Percentiles rank a stretch among this genome's conserved stretches.
Evolutionary conservation across 2,888 invertebrate species (phyloP).

Genomic region (Pachydiplax longipennis): DNA sequence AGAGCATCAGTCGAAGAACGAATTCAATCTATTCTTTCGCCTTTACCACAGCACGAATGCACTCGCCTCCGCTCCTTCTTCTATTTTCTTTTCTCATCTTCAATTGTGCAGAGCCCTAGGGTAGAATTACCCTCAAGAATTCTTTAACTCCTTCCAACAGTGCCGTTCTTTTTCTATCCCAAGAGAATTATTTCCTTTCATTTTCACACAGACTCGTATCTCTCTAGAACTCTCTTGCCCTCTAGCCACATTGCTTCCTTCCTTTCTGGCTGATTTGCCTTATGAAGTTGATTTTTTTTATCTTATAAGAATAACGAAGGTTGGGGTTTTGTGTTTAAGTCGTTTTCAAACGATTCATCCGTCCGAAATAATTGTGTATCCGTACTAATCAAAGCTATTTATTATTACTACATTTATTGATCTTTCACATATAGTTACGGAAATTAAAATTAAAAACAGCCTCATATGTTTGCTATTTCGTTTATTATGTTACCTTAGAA

Average conservation of each 20-base stretch:
- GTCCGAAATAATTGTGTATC: too few relatives aligned
- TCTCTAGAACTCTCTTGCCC: neutral
- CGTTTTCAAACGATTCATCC: neutral
- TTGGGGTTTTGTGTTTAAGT: neutral
- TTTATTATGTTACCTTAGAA: too few relatives aligned
- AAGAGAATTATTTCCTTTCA: neutral
- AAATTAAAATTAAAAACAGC: too few relatives aligned
- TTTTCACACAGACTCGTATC: neutral
- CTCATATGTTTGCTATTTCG: too few relatives aligned
- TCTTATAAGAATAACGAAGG: neutral
- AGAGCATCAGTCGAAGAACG: too few relatives aligned
- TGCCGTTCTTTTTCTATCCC: neutral
- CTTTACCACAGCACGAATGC: too few relatives aligned
- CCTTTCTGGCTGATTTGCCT: neutral
- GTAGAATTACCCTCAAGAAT: neutral
- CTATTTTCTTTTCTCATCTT: neutral
- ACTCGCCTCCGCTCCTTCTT: neutral
- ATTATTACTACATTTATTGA: neutral
- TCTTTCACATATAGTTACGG: too few relatives aligned
- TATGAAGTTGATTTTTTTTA: neutral
- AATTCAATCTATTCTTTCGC: too few relatives aligned
- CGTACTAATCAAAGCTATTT: neutral
- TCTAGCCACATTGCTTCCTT: neutral
- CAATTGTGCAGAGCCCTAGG: neutral
- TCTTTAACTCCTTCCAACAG: neutral